Conservation (phyloP, 2,888 invertebrate species). For the Acrobeloides nanus region DNA sequence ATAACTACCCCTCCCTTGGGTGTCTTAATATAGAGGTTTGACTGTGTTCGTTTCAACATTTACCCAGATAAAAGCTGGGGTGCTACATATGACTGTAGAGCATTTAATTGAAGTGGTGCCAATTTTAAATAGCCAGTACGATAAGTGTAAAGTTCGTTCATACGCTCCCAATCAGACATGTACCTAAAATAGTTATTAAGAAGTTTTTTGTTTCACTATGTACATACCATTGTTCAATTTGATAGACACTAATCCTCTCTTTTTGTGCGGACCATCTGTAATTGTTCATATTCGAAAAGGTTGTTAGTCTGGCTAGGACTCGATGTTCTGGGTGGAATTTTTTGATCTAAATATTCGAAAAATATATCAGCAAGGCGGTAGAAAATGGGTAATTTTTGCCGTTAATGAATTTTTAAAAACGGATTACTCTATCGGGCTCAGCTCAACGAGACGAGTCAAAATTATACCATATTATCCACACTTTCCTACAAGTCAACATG, state of each 20-base stretch:
- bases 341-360: conserved; percentile 42
- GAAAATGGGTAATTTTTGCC: too few relatives aligned
- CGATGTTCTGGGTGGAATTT: conserved; percentile 53
- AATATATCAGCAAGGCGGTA: too few relatives aligned
- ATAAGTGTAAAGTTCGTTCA: conserved; percentile 47
- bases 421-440: too few relatives aligned
- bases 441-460: too few relatives aligned
- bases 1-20: too few relatives aligned
- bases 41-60: too few relatives aligned
- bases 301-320: conserved; percentile 42
- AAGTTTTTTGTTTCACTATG: too few relatives aligned
- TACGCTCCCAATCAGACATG: conserved; percentile 50
- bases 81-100: conserved; percentile 19
- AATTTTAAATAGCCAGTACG: conserved; percentile 50
- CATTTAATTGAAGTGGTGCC: conserved; percentile 46
- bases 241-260: conserved; percentile 48
- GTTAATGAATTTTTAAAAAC: too few relatives aligned
- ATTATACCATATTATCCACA: too few relatives aligned
- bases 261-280: conserved; percentile 50
- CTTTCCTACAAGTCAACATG: too few relatives aligned
- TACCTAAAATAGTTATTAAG: too few relatives aligned
- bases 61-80: conserved; percentile 42
- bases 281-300: conserved; percentile 43
- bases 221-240: conserved; percentile 48
- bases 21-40: too few relatives aligned